Evolutionary conservation across 2,888 invertebrate species (phyloP), one percentile per base, ranked within the genome.

Genomic region (Ectobius pallidus): DNA sequence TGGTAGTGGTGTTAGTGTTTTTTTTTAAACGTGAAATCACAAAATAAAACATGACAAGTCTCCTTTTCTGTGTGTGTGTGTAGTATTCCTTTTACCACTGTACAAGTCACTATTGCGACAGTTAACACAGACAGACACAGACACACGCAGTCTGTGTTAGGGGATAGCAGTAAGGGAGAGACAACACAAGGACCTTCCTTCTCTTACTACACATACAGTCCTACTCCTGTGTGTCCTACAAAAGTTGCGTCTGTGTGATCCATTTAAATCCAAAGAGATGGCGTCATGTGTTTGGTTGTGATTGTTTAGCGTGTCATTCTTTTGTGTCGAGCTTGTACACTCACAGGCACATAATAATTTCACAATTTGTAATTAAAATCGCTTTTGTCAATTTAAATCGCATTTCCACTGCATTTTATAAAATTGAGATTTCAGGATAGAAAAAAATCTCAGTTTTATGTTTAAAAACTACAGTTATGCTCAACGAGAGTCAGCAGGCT

Each of bases 201-300:
- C 39, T 25, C 42, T 63, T 63, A 63, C n/a, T 63, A 39, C 63
- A 30, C 30, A 32, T n/a, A n/a, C n/a, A n/a, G n/a, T n/a, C 62
- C 20, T 30, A 39, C 39, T n/a, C 61, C 32, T n/a, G n/a, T 34
- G 27, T 39, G 62, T 22, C 62, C 14, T n/a, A 65, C 65, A 42
- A 25, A 65, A 65, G 44, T 52, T 52, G 25, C 42, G 63, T 42
- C 22, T 63, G 39, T 63, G 42, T 46, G 65, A 65, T 65, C 42
- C 65, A 65, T 65, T 65, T 65, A 63, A 63, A 63, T 63, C 63
- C 34, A 63, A 63, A 63, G 65, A 65, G 65, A 32, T 39, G 27
- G 22, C 34, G 22, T 9, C 14, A 20, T 25, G 25, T 63, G 42
- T 63, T n/a, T n/a, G n/a, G 63, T 63, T 27, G 46, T 65, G 27